Base-by-base conservation (phyloP, 92 coral and sea anemone genomes). In the Epizoanthus scotinus region DNA sequence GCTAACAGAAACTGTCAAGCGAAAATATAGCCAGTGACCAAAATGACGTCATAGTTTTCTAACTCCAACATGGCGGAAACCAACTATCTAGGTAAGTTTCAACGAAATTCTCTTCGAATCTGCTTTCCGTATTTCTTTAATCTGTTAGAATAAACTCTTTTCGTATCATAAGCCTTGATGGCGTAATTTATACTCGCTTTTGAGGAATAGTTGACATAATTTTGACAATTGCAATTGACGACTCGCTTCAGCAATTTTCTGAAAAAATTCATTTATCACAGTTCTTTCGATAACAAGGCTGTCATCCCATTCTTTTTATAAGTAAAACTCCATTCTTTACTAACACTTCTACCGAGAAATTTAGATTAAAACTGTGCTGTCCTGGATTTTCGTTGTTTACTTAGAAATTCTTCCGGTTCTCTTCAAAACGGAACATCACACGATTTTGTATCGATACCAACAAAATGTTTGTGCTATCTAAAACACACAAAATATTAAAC, bases 41-140 rank as follows among this genome's bases (percentile, higher is more conserved):
- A 75, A 75, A 75, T 75, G 81, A 75, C 81, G 81, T 75, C 81
- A 75, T 75, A 68, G 19, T 59, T 75, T 70, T 38, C 61, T 18
- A 73, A 10, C 61, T 59, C 68, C 68, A 75, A 59, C 81, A 75
- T 75, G 81, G 81, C 81, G 81, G 81, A 63, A 21, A 40, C 31
- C 53, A 17, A 57, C 67, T 57, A 36, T 75, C 44, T 36, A 68
- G 81, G 81, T 75, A 28, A 75, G 81, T 75, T 59, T 38, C 7
- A 59, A 75, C 52, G 52, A 12, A 5, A 34, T 19, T 59, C 57
- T 59, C 61, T 12, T 20, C 1, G 17, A 0, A n/a, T 22, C 28
- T 58, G 28, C n/a, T 58, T 34, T 57, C 52, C 14, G 40, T 44
- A 15, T 14, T 3, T 9, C 19, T 26, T 38, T 19, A 22, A n/a